phyloP scores from a whole-genome alignment of 2,113 vertebrate genomes.

The Dolichallabes microphthalmus region DNA sequence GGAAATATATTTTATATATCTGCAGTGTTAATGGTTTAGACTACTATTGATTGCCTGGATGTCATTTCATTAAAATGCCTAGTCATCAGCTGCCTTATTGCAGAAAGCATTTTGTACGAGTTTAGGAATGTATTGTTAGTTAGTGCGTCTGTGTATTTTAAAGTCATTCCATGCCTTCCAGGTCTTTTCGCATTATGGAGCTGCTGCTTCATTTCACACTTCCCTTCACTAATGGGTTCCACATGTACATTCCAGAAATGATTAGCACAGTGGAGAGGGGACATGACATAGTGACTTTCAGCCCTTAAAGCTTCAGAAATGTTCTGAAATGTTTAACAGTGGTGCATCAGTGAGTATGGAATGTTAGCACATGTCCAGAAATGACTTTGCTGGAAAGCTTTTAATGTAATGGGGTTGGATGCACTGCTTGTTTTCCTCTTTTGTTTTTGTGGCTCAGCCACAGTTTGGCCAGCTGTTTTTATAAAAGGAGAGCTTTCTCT shows the following conservation, averaged over 20 bases:
- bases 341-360: slow-evolving; percentile 28
- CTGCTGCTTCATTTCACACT: slow-evolving; percentile 57
- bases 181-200: background rate
- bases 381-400: slow-evolving; percentile 50
- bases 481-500: background rate
- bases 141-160: slow-evolving; percentile 24
- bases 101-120: slow-evolving; percentile 20
- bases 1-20: background rate
- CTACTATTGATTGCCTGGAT: background rate
- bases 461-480: slow-evolving; percentile 41
- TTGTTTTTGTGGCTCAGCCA: slow-evolving; percentile 6
- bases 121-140: slow-evolving; percentile 51
- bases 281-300: slow-evolving; percentile 48
- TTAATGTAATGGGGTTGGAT: slow-evolving; percentile 34
- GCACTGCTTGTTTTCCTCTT: background rate
- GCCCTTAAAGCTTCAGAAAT: slow-evolving; percentile 41
- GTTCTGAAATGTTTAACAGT: slow-evolving; percentile 35
- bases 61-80: background rate
- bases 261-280: slow-evolving; percentile 46
- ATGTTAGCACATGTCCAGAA: slow-evolving; percentile 8
- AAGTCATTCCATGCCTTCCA: slow-evolving; percentile 28
- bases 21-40: background rate
- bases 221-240: slow-evolving; percentile 68
- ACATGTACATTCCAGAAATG: slow-evolving; percentile 72
- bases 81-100: slow-evolving; percentile 8